phyloP scores from a whole-genome alignment of 2,888 invertebrate genomes.

The Ernsta delagoae region DNA sequence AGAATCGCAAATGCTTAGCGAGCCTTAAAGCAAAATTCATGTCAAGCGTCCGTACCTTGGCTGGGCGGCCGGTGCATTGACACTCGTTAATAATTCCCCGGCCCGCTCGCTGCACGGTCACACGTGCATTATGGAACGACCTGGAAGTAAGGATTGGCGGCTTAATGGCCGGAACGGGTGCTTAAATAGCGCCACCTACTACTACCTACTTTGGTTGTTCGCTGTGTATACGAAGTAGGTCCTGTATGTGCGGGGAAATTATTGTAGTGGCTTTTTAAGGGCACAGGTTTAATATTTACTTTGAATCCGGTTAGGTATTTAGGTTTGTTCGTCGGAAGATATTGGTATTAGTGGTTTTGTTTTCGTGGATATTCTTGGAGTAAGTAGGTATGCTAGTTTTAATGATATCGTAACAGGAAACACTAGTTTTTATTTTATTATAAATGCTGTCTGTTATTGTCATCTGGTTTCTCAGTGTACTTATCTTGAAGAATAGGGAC shows the following conservation, averaged over 20 bases:
- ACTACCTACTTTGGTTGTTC: not conserved
- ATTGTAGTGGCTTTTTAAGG: too few relatives aligned
- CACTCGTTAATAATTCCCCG: slow-evolving; percentile 53
- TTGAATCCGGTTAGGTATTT: too few relatives aligned
- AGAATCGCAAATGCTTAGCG: not conserved
- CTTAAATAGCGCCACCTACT: slow-evolving; percentile 24
- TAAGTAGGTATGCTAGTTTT: too few relatives aligned
- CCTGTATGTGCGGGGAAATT: too few relatives aligned
- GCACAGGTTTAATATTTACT: not conserved
- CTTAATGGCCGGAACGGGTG: slow-evolving; percentile 27
- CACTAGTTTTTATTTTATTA: too few relatives aligned
- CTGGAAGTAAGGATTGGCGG: slow-evolving; percentile 38
- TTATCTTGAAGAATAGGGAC: too few relatives aligned
- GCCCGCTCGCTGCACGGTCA: slow-evolving; percentile 46
- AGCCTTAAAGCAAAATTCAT: slow-evolving; percentile 43
- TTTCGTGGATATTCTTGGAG: too few relatives aligned
- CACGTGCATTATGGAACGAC: slow-evolving; percentile 48
- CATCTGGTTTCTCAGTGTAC: too few relatives aligned
- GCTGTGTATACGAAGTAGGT: not conserved
- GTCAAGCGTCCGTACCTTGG: slow-evolving; percentile 45
- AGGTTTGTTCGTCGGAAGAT: too few relatives aligned
- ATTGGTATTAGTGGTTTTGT: not conserved
- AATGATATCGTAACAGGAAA: too few relatives aligned
- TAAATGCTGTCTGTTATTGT: too few relatives aligned
- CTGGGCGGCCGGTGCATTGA: slow-evolving; percentile 48